These are phyloP conservation scores for Lampris megalopsis DNA, from an alignment of 2,113 vertebrate species.

Conservation along the genomic window DNA sequence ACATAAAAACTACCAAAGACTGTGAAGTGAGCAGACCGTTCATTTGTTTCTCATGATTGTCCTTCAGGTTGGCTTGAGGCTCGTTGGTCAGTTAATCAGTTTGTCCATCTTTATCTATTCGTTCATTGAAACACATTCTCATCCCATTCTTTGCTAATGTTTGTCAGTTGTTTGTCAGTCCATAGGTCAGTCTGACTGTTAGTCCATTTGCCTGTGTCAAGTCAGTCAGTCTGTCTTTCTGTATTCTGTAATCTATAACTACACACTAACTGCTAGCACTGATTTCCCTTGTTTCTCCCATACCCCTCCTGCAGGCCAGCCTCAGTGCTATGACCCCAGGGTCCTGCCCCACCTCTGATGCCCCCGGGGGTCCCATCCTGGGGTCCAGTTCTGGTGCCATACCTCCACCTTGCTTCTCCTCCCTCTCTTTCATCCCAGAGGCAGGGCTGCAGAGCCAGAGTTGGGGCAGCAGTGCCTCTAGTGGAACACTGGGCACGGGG, in stretches of 20 bases:
- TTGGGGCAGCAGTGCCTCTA: conserved; percentile 14
- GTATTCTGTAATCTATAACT: background rate
- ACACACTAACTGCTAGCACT: background rate
- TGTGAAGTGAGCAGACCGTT: conserved; percentile 65
- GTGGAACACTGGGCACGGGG: conserved; percentile 3
- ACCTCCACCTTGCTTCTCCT: conserved; percentile 19
- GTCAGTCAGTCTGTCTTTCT: background rate
- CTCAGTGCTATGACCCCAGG: conserved; percentile 33
- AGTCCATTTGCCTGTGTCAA: background rate
- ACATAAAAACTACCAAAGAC: conserved; percentile 47
- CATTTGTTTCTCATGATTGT: background rate
- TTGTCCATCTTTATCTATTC: no score
- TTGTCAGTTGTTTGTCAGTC: background rate
- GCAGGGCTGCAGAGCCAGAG: conserved; percentile 22
- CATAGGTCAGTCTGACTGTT: background rate
- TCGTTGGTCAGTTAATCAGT: no score
- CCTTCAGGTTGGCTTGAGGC: no score
- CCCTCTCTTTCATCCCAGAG: conserved; percentile 14
- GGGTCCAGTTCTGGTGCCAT: conserved; percentile 22
- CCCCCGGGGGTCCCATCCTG: conserved; percentile 19
- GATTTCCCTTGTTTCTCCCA: conserved; percentile 21
- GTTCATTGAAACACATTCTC: no score
- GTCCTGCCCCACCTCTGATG: conserved; percentile 12
- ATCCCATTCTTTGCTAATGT: no score
- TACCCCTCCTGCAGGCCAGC: conserved; percentile 46